Base-by-base conservation (phyloP, 2,113 vertebrate species). In the Anolis sagrei region DNA sequence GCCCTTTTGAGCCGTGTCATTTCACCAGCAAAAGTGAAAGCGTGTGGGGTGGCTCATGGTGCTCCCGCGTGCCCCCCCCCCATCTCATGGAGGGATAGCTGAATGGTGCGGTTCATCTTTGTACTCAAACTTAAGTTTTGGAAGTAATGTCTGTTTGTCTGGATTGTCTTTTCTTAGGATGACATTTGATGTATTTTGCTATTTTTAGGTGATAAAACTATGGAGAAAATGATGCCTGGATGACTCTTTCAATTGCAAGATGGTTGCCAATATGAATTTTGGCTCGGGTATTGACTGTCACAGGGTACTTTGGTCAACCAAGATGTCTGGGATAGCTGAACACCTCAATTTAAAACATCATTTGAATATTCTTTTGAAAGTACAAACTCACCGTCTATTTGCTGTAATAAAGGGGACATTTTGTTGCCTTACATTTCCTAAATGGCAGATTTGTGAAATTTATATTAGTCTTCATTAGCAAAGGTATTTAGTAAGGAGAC, bases 161-260 rank as follows among this genome's bases (percentile, higher is more conserved):
- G 32, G 2, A 13, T 44, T 54, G 8, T 69, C 25, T 84, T 14
- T 51, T 23, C 27, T 49, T 86, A 19, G 34, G 10, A 2, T 70
- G 10, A 75, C 2, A 13, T 21, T 73, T 4, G 23, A 27, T 48
- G 23, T 64, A 51, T 72, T 86, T 70, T 79, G 51, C 3, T 32
- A 23, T 69, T 85, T 86, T 81, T 75, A 86, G 78, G 61, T 86
- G 64, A 66, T 76, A 79, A 27, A 49, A 7, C 25, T 18, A 2
- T 29, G 25, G 25, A 34, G 44, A 48, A 34, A 64, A 81, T 29
- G 7, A 48, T 49, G 8, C 16, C 18, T 81, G n/a, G 32, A 34
- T 51, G 54, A 61, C 29, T 54, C 32, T 70, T 69, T 7, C 25
- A 8, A 36, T 74, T 66, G 23, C 58, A 68, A 51, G 39, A 18